Conservation (phyloP, 2,888 invertebrate genomes). For the Steinernema hermaphroditum region DNA sequence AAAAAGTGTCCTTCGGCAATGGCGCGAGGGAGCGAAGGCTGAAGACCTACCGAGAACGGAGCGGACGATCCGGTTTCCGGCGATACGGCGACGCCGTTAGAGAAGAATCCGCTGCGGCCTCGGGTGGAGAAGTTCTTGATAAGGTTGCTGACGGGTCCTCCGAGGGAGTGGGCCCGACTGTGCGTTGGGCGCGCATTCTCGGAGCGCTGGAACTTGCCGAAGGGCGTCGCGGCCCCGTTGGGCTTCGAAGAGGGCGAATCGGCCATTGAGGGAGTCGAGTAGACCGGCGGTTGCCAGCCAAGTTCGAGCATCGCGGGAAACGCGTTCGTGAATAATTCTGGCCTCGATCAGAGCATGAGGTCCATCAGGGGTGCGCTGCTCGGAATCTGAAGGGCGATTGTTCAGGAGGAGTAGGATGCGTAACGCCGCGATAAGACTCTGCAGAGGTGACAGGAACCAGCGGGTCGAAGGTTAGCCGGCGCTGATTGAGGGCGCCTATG, state of each 20-base stretch:
- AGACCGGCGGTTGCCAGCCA: constrained; percentile 24
- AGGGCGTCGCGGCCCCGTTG: not conserved
- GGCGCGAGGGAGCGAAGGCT: too few relatives aligned
- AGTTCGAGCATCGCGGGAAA: constrained; percentile 19
- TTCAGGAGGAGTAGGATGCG: not conserved
- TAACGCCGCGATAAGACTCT: not conserved
- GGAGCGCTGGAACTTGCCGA: constrained; percentile 20
- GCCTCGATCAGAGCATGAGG: not conserved
- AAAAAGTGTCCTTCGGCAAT: too few relatives aligned
- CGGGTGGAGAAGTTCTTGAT: constrained; percentile 22
- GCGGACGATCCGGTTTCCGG: not conserved
- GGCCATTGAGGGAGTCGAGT: constrained; percentile 14
- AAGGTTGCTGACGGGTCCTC: constrained; percentile 21
- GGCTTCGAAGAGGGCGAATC: constrained; percentile 12
- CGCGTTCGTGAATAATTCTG: constrained; percentile 1
- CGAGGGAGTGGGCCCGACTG: constrained; percentile 24
- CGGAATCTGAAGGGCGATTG: constrained; percentile 13
- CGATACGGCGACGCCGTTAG: constrained; percentile 2
- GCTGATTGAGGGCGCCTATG: not conserved
- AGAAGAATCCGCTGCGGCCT: constrained; percentile 18
- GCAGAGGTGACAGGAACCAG: too few relatives aligned
- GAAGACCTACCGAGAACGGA: not conserved
- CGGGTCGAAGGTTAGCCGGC: too few relatives aligned
- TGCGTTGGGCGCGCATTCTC: constrained; percentile 3
- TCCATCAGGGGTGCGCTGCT: not conserved